A percentile compares a stretch with the other conserved stretches of the same genome.
phyloP scores from a whole-genome alignment of 2,797 vertebrate species.

The Phrynocephalus guinanensis region DNA sequence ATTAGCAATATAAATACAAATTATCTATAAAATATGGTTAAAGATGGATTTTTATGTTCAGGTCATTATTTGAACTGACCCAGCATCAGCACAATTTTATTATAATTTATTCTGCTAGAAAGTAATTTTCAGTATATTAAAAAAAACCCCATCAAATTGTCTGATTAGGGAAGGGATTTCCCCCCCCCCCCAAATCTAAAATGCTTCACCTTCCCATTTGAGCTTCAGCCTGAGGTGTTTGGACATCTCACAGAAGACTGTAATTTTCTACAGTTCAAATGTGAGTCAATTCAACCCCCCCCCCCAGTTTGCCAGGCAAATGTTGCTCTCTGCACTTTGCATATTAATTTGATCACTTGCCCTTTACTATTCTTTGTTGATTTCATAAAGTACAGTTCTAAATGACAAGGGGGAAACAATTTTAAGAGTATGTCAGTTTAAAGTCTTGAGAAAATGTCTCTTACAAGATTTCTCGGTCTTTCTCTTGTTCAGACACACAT shows the following conservation, averaged over 20 bases:
- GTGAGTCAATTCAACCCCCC: neutral
- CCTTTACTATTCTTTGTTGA: conserved; percentile 32
- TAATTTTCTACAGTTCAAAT: conserved; percentile 27
- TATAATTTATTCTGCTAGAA: neutral
- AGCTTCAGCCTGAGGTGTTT: conserved; percentile 17
- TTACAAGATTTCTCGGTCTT: neutral
- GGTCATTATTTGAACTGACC: neutral
- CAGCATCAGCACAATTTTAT: conserved; percentile 18
- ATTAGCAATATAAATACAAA: neutral
- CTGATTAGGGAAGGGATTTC: neutral
- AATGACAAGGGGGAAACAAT: neutral
- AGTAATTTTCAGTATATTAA: neutral
- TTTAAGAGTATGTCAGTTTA: conserved; percentile 3
- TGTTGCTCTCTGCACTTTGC: conserved; percentile 44
- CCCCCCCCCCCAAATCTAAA: neutral
- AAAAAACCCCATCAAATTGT: conserved; percentile 15
- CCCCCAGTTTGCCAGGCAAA: conserved; percentile 14
- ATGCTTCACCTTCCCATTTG: conserved; percentile 15
- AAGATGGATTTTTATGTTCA: neutral
- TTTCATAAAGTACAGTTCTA: conserved; percentile 27
- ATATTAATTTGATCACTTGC: conserved; percentile 43
- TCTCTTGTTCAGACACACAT: neutral
- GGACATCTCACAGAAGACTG: conserved; percentile 7
- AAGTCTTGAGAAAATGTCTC: conserved; percentile 14
- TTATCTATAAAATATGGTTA: neutral